Percentiles rank a stretch among this genome's conserved stretches.
Evolutionary conservation across 2,113 vertebrate species (phyloP).

Genomic region (Halichoerus grypus): DNA sequence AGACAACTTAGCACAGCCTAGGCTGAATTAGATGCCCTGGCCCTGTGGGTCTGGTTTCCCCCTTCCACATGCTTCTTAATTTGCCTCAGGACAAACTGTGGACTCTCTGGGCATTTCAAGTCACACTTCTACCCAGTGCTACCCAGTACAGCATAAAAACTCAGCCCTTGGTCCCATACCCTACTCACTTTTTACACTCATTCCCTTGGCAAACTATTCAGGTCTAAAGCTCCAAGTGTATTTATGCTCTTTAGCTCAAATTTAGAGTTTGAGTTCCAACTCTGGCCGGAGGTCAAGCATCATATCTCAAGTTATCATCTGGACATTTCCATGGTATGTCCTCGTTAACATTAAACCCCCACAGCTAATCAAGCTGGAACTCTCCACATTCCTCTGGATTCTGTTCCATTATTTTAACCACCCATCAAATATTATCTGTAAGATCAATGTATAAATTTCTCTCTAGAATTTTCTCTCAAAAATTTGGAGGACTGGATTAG

Average conservation of each 20-base stretch:
- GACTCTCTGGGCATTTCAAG: not conserved
- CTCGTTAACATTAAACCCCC: not conserved
- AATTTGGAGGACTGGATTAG: not conserved
- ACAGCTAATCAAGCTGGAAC: not conserved
- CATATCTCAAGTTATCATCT: not conserved
- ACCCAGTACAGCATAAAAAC: not conserved
- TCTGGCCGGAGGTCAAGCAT: not conserved
- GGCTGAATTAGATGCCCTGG: not conserved
- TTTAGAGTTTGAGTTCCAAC: not conserved
- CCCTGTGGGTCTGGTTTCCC: not conserved
- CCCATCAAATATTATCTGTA: not conserved
- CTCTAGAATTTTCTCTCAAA: not conserved
- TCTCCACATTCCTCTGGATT: not conserved
- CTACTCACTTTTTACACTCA: not conserved
- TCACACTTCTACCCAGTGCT: not conserved
- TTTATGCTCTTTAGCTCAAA: not conserved
- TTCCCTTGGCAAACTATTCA: not conserved
- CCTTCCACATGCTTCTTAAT: not conserved
- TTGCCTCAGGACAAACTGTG: not conserved
- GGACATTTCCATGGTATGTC: not conserved
- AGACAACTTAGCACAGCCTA: not conserved
- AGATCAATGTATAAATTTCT: not conserved
- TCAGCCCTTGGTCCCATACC: too few relatives aligned
- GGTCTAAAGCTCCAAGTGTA: not conserved
- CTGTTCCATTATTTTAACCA: not conserved